phyloP scores from a whole-genome alignment of 2,888 invertebrate species.

The Chalcosyrphus nemorum region DNA sequence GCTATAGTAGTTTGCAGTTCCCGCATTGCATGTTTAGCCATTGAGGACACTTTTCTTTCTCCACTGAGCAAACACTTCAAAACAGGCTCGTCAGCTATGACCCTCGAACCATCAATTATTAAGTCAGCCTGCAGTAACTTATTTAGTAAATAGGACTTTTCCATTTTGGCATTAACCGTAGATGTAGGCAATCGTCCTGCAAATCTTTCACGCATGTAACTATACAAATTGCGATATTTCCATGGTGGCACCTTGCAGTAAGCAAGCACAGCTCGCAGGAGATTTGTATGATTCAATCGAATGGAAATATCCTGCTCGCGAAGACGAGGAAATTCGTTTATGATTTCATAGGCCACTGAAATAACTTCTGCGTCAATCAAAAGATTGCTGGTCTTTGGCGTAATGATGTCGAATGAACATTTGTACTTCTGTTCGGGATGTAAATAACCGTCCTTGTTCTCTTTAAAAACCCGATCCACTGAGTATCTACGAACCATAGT shows the following conservation, averaged over 20 bases:
- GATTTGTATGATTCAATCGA: constrained; percentile 90
- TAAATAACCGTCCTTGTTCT: constrained; percentile 88
- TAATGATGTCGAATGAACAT: constrained; percentile 96
- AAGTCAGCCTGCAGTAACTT: constrained; percentile 79
- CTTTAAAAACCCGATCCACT: constrained; percentile 93
- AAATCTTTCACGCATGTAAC: constrained; percentile 78
- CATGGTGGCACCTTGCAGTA: constrained; percentile 90
- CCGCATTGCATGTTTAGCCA: constrained; percentile 87
- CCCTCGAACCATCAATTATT: constrained; percentile 77
- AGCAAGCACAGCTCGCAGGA: constrained; percentile 89
- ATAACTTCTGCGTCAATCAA: constrained; percentile 94
- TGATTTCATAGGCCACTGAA: constrained; percentile 89
- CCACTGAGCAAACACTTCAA: constrained; percentile 86
- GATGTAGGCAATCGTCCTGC: constrained; percentile 87
- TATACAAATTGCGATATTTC: constrained; percentile 83
- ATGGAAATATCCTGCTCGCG: constrained; percentile 87
- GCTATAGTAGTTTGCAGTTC: constrained; percentile 89
- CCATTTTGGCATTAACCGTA: too few relatives aligned
- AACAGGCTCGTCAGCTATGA: constrained; percentile 78
- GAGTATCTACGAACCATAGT: constrained; percentile 91
- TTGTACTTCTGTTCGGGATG: constrained; percentile 95
- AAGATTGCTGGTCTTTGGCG: constrained; percentile 87
- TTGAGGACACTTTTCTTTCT: constrained; percentile 86
- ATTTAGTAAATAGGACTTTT: constrained; percentile 80
- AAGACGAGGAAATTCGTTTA: constrained; percentile 86